phyloP scores from a whole-genome alignment of 2,888 invertebrate species.

The Acleris cristana region DNA sequence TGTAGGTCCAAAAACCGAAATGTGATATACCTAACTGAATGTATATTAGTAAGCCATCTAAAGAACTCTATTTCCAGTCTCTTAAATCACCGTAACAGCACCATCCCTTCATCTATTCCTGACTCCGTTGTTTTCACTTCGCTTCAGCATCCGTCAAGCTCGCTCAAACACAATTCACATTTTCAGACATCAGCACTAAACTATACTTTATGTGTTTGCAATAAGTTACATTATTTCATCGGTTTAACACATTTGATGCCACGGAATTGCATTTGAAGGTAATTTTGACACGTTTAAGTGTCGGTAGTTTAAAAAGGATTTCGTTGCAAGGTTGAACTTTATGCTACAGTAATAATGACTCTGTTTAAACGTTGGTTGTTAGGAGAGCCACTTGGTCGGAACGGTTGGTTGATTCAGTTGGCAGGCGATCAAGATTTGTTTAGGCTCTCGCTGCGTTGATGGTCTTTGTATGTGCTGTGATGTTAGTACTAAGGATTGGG shows the following conservation, averaged over 20 bases:
- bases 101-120: constrained; percentile 14
- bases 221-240: neutral
- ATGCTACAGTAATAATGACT: neutral
- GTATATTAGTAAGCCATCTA: no score
- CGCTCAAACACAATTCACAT: no score
- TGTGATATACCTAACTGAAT: no score
- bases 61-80: no score
- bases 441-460: constrained; percentile 1
- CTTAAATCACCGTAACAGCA: no score
- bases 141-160: constrained; percentile 15
- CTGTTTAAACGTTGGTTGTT: neutral
- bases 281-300: no score
- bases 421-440: constrained; percentile 29
- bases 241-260: no score
- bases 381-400: constrained; percentile 1
- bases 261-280: no score
- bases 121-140: constrained; percentile 12
- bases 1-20: no score
- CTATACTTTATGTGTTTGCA: constrained; percentile 3
- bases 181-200: neutral
- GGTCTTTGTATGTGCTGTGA: neutral
- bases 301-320: no score
- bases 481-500: no score
- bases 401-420: constrained; percentile 29
- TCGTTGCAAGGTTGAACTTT: neutral